A percentile compares a stretch with the other conserved stretches of the same genome.
Evolutionary conservation across 92 coral and sea anemone species (phyloP).

Genomic region (Bergia sp.): DNA sequence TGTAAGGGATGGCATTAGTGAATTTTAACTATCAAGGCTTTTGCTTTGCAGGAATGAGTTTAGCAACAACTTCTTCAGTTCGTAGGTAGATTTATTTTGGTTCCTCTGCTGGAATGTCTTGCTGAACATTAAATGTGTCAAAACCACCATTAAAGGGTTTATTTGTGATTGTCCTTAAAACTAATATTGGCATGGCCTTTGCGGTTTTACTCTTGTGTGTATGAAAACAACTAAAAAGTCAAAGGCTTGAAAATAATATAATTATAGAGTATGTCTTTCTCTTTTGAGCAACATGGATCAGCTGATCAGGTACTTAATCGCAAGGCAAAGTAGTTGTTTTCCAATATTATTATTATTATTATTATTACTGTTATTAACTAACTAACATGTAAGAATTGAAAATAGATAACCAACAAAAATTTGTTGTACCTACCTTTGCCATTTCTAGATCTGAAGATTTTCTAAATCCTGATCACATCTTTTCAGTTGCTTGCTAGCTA

Average conservation of each 20-base stretch:
- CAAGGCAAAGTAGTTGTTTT: neutral
- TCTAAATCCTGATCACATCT: slow-evolving; percentile 1
- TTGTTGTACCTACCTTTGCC: slow-evolving; percentile 21
- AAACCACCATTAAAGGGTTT: neutral
- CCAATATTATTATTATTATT: too few relatives aligned
- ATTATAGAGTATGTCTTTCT: neutral
- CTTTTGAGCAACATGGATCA: neutral
- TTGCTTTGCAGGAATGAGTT: neutral
- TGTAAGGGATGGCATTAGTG: neutral
- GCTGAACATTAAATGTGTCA: neutral
- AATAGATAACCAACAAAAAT: neutral
- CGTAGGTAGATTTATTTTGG: neutral
- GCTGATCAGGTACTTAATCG: neutral
- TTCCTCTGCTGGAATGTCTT: neutral
- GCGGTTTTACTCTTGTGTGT: neutral
- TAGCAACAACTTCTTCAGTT: neutral
- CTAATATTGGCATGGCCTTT: neutral
- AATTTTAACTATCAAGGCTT: neutral
- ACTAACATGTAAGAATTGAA: neutral
- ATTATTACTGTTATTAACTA: neutral
- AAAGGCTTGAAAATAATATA: neutral
- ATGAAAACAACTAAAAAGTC: neutral
- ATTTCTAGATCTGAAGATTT: slow-evolving; percentile 11
- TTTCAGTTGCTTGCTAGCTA: slow-evolving; percentile 4
- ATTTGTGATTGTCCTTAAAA: neutral